Evolutionary conservation across 2,888 invertebrate species (phyloP), one percentile per base, ranked within the genome.

Genomic region (Pyrrhia umbra): DNA sequence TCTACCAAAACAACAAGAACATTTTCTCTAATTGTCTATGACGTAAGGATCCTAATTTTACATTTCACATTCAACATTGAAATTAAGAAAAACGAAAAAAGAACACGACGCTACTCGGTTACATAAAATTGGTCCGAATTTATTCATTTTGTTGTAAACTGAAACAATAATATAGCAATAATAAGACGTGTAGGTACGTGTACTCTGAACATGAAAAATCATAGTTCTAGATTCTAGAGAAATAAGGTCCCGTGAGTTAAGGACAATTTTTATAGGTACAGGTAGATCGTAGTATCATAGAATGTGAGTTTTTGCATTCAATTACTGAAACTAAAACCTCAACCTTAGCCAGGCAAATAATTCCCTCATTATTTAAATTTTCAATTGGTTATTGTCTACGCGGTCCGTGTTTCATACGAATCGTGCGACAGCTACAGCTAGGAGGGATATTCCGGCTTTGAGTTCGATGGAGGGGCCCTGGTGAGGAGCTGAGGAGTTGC

Each of bases 71-170:
- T 77, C 72, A 89, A 85, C 79, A 79, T 74, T 58, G 9, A 87
- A 87, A 82, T 71, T 27, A 79, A 79, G 27, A 50, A 54, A 73
- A 83, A 74, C 55, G n/a, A 79, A 70, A 80, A 79, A 77, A 73
- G 66, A 78, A 83, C 79, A 85, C 70, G 71, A 70, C 64, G 72
- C 88, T 91, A 91, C 87, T 83, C 75, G 79, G 85, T 93, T 94
- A 94, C 92, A 82, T 89, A 94, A 94, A 94, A 94, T 94, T 94
- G 94, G 94, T 94, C 94, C 94, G 82, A 91, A 91, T 86, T 86
- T 85, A 78, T 86, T 88, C 83, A 87, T 87, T 86, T 83, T 69
- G 68, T 78, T 75, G 60, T 61, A 65, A 78, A 81, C 45, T 47
- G 70, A 79, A 77, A 61, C 57, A 40, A 65, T 67, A 55, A 4